Percentiles rank a stretch among this genome's conserved stretches.
Conservation (phyloP, 2,888 invertebrate genomes). For the Dasysyrphus tricinctus region DNA sequence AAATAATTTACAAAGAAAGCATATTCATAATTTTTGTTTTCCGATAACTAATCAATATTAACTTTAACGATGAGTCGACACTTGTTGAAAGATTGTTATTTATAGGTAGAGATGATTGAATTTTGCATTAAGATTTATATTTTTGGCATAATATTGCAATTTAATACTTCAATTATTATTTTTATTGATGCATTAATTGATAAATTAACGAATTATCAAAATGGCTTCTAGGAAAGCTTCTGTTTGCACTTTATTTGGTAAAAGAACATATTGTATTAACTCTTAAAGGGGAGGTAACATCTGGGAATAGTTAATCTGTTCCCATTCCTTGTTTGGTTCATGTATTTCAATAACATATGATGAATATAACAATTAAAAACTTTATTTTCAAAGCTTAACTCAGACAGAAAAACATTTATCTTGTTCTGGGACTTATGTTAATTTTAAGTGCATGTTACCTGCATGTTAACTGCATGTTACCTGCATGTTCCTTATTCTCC, state of each 20-base stretch:
- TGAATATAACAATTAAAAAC: too few species aligned
- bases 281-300: not conserved
- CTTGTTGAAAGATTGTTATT: not conserved
- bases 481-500: too few species aligned
- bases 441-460: too few species aligned
- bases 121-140: not conserved
- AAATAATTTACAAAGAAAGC: slow-evolving; percentile 48
- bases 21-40: slow-evolving; percentile 15
- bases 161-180: not conserved
- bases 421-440: too few species aligned
- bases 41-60: not conserved
- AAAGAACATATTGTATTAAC: not conserved
- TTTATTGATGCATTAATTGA: too few species aligned
- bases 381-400: too few species aligned
- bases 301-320: too few species aligned
- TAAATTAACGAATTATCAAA: not conserved
- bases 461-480: too few species aligned
- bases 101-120: not conserved
- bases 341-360: too few species aligned
- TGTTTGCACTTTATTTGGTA: not conserved
- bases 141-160: not conserved
- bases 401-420: too few species aligned
- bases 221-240: not conserved
- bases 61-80: not conserved
- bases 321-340: too few species aligned